Conservation (phyloP, 2,888 invertebrate species). For the Seladonia tumulorum region DNA sequence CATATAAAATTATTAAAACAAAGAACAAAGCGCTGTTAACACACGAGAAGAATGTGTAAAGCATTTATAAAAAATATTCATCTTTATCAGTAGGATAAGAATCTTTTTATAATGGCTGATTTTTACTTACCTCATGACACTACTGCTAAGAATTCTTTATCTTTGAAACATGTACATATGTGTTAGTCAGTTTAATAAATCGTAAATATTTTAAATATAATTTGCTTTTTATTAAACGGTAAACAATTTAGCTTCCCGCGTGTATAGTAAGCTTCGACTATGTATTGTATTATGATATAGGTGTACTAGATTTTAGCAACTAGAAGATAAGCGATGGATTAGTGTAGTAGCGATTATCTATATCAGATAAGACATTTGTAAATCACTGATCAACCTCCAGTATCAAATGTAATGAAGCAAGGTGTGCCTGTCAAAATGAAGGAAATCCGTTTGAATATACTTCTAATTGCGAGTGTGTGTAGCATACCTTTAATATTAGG, state of each 20-base stretch:
- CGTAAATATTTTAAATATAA: conserved; percentile 33
- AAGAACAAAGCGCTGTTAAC: conserved; percentile 49
- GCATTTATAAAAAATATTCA: conserved; percentile 57
- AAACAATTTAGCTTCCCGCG: background rate
- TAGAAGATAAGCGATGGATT: conserved; percentile 24
- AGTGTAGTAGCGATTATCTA: conserved; percentile 11
- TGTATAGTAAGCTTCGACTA: background rate
- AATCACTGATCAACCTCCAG: background rate
- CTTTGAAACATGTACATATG: conserved; percentile 55
- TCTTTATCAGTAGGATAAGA: conserved; percentile 44
- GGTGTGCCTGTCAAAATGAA: conserved; percentile 37
- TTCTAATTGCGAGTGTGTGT: conserved; percentile 26
- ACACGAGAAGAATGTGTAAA: conserved; percentile 49
- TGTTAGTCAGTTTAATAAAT: conserved; percentile 43
- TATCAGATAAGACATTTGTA: conserved; percentile 60
- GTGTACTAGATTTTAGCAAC: background rate
- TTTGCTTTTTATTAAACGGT: background rate
- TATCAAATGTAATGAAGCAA: background rate
- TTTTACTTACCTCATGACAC: conserved; percentile 52
- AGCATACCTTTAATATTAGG: conserved; percentile 20
- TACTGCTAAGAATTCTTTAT: conserved; percentile 40
- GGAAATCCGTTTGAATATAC: background rate
- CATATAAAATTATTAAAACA: conserved; percentile 50
- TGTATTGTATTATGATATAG: background rate
- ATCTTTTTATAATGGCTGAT: conserved; percentile 55